Evolutionary conservation across 2,888 invertebrate species (phyloP).

Genomic region (Anoncus sp.): DNA sequence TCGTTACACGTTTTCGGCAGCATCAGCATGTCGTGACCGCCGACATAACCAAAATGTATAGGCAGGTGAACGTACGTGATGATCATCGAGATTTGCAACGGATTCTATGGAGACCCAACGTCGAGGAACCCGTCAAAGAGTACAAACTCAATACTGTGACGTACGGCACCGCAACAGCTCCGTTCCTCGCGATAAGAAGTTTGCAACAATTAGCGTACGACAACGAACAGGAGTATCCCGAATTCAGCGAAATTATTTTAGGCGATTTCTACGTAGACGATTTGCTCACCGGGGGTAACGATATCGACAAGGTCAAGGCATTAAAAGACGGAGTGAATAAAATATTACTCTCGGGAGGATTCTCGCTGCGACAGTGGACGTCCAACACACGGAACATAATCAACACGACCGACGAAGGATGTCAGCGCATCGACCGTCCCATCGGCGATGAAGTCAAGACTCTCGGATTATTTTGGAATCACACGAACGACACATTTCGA

Average conservation of each 20-base stretch:
- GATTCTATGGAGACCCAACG: conserved; percentile 48
- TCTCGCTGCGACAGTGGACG: conserved; percentile 32
- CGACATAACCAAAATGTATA: conserved; percentile 61
- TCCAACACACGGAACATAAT: conserved; percentile 41
- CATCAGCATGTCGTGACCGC: conserved; percentile 49
- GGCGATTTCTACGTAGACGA: conserved; percentile 43
- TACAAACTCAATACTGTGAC: conserved; percentile 56
- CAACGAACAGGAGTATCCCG: conserved; percentile 7
- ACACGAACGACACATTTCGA: conserved; percentile 11
- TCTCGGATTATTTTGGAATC: conserved; percentile 35
- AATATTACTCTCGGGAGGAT: conserved; percentile 21
- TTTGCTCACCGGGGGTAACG: conserved; percentile 20
- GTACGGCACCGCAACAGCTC: conserved; percentile 43
- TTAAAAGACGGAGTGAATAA: conserved; percentile 15
- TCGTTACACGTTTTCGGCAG: conserved; percentile 57
- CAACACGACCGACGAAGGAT: background rate
- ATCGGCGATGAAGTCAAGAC: conserved; percentile 46
- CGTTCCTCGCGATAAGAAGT: conserved; percentile 49
- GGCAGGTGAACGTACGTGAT: conserved; percentile 36
- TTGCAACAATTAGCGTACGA: conserved; percentile 47
- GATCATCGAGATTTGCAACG: conserved; percentile 50
- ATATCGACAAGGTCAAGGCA: background rate
- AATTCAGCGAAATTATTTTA: conserved; percentile 26
- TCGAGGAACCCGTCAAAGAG: background rate
- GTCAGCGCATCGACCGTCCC: background rate